Evolutionary conservation across 2,888 invertebrate species (phyloP), one percentile per base, ranked within the genome.

Genomic region (Melanargia galathea): DNA sequence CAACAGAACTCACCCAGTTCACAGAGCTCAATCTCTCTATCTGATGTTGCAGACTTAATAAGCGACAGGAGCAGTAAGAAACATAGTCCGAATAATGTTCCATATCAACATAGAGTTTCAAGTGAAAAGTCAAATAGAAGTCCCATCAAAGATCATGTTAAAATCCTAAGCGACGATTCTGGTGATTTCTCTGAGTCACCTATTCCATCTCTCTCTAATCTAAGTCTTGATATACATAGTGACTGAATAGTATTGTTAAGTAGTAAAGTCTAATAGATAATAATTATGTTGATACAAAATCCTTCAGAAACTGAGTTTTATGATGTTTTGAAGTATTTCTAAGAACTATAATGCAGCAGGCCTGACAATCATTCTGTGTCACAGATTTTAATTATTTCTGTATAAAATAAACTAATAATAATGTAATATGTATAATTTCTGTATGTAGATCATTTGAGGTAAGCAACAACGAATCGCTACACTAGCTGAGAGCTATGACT

Each of bases 191-290:
- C 89, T 0, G 90, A 86, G 59, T 90, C 90, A 38, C 86, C 90
- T 4, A 75, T 91, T 64, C 90, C 88, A 26, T 90, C 90, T 26
- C 71, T 91, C 33, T 91, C 90, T 59, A 91, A 91, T 75, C 77
- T 91, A 33, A 91, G 90, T 73, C 79, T 90, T 62, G 88, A 91
- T 70, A 83, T 89, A 68, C 89, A 90, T 75, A 90, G 89, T 81
- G 90, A 90, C 69, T 89, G 72, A 63, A 57, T 59, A 59, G 30
- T 30, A 18, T 51, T 33, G 13, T 24, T 30, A 18, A 51, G 18
- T 30, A 30, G 16, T 30, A 18, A 30, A 18, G 30, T 51, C 51
- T 16, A 33, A 51, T 51, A 51, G 51, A 18, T 30, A 51, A 11
- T 3, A 30, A 51, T 51, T 18, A 30, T 30, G 8, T 51, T 51